Evolutionary conservation across 23 tunicate species (phyloP), one percentile per base, ranked within the genome.

Genomic region (Styela clava): DNA sequence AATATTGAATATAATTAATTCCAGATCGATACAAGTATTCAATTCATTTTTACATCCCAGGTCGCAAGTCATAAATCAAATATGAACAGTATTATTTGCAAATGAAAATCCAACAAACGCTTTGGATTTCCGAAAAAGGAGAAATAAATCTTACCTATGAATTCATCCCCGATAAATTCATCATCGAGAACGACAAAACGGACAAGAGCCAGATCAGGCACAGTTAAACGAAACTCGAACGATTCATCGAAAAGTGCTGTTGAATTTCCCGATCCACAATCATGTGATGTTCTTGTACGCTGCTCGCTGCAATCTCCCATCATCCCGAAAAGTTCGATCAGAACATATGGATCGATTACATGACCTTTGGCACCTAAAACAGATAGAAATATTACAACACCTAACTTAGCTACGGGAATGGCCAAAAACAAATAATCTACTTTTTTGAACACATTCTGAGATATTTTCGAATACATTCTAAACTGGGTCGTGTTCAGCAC

Each of bases 131-230:
- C n/a, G n/a, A n/a, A n/a, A n/a, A n/a, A n/a, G n/a, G n/a, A n/a
- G n/a, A n/a, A n/a, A n/a, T n/a, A n/a, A n/a, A n/a, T 73, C 90
- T 84, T 16, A 86, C 99, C 99, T 61, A 96, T 96, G 65, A 96
- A 96, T 64, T 96, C 99, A 68, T 96, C 99, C 21, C 99, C 99
- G 63, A 96, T 96, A 36, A 86, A 96, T 33, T 96, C 99, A 68
- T 96, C 99, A 69, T 96, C 99, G n/a, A 96, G 83, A 16, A 96
- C 96, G 26, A 96, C 99, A 74, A 96, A 96, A 67, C 99, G 87
- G 32, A 96, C 92, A 28, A 96, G 94, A 69, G 91, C 99, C 51
- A 96, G 89, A 31, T 87, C 84, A 29, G 99, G 94, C 37, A 96
- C 74, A 34, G 85, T 73, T 19, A 96, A 87, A 12, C 90, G 87